Base-by-base conservation (phyloP, 2,888 invertebrate species). In the Agrotis segetum region DNA sequence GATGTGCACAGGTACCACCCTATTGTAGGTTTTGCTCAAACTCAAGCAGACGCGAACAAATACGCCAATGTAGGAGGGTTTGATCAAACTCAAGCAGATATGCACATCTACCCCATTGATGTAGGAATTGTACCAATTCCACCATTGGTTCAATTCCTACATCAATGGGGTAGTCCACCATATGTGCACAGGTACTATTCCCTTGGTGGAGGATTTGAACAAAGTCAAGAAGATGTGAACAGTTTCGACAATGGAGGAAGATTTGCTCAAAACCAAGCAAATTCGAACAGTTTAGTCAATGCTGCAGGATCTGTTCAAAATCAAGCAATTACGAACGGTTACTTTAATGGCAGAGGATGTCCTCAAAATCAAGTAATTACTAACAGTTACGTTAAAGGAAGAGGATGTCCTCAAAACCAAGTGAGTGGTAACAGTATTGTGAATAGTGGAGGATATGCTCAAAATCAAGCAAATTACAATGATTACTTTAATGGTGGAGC, bases 231-330 rank as follows among this genome's bases (percentile, higher is more conserved):
- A n/a, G 52, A 53, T 46, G 29, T 19, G 21, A 2, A 7, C 9
- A 11, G 40, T 9, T 40, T 2, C 40, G 1, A 7, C 0, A 14
- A 24, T 0, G 13, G 44, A 0, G 24, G 19, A 0, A 1, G 1
- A 1, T 0, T 9, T 44, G 19, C 5, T 9, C n/a, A 67, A 0
- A 3, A 24, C 4, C 13, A 14, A 4, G 50, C 44, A 14, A 44
- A 47, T 17, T 21, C 34, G 11, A 1, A 53, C 0, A 7, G 4
- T 0, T 2, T 9, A 0, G 11, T 47, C 0, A 3, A 29, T 3
- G 17, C 9, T 0, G 2, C 17, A 0, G 14, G n/a, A 17, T 1
- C 3, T 40, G n/a, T 17, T 19, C 17, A 47, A 7, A 1, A 47
- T 1, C 2, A 11, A 13, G 34, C 64, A 6, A 29, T 29, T 58